Evolutionary conservation across 2,113 vertebrate species (phyloP), one percentile per base, ranked within the genome.

Genomic region (Tyrannus savana): DNA sequence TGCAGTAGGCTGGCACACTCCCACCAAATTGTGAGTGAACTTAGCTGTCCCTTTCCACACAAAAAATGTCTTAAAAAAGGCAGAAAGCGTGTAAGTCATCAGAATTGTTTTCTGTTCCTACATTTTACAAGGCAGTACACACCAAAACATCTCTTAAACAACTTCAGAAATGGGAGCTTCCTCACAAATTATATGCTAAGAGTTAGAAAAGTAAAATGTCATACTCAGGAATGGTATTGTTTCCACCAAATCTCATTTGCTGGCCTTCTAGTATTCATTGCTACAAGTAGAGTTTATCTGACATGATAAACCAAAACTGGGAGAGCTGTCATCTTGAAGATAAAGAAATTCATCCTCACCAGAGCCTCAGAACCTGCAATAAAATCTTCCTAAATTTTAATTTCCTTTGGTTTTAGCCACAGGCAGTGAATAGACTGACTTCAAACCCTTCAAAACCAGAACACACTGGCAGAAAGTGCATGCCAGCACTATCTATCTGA

Each of bases 391-490:
- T 28, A 41, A 74, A 11, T 71, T 19, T 47, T 73, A 6, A 21
- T 33, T 56, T 81, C 10, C 11, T 79, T 11, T 56, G 23, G 4
- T 78, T 16, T 18, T 78, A 53, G 53, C 28, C 35, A 52, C 10
- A 42, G 46, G 41, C 3, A 0, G 19, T 41, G 25, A 42, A 35
- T 1, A 8, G 1, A 0, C 6, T 24, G 23, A 27, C 28, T 50
- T 44, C 22, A 71, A 47, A 28, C 4, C 47, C 35, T 67, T 50
- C 35, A n/a, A n/a, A n/a, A 21, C 18, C 9, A 15, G 19, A 60
- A 23, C 28, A 15, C 4, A 24, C 31, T 56, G 58, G 4, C 6
- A 7, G 15, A 16, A 67, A 19, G 10, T 10, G 3, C 37, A 18
- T 7, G 0, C 9, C 27, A 25, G 42, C 11, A 9, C 19, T 9